Evolutionary conservation across 2,888 invertebrate genomes (phyloP), one percentile per base, ranked within the genome.

Genomic region (Dryococelus australis): DNA sequence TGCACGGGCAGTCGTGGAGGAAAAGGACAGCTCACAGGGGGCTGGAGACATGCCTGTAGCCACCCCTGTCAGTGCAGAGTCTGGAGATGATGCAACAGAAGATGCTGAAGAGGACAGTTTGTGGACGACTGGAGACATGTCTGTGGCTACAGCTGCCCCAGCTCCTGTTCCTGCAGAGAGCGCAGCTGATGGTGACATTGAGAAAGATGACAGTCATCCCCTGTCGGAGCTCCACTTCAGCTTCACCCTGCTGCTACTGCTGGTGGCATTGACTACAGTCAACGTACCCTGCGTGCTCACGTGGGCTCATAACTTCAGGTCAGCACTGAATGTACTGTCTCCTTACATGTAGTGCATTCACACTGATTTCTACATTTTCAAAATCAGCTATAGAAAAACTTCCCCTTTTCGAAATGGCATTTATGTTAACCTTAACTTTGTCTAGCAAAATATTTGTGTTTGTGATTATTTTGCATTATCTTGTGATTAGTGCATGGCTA

Each of bases 301-400:
- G 9, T 97, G 97, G 97, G 96, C 97, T 0, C 95, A 95, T 91
- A 96, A 96, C 93, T 96, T 95, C 90, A 95, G 95, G 97, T 97
- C 93, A 94, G 93, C 35, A 35, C 35, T 35, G 1, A 35, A 35
- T 35, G 35, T 35, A 35, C 35, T 35, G 35, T 35, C 35, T 35
- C 35, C 35, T 35, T 35, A 35, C 35, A 35, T 35, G n/a, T n/a
- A n/a, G n/a, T n/a, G n/a, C n/a, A n/a, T n/a, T n/a, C n/a, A n/a
- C n/a, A n/a, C n/a, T n/a, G 35, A 35, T 35, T 35, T 35, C 2
- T 35, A 35, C 35, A 35, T 35, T 35, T 35, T 35, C 1, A 35
- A 35, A 35, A 35, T 35, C 4, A 35, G 4, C 35, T 35, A 4
- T 35, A 35, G 35, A 35, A 35, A 35, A 35, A 35, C 35, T 1